Percentiles rank a stretch among this genome's conserved stretches.
These are phyloP conservation scores for Leucophora obtusa DNA, from an alignment of 2,888 invertebrate genomes.

Conservation along the genomic window DNA sequence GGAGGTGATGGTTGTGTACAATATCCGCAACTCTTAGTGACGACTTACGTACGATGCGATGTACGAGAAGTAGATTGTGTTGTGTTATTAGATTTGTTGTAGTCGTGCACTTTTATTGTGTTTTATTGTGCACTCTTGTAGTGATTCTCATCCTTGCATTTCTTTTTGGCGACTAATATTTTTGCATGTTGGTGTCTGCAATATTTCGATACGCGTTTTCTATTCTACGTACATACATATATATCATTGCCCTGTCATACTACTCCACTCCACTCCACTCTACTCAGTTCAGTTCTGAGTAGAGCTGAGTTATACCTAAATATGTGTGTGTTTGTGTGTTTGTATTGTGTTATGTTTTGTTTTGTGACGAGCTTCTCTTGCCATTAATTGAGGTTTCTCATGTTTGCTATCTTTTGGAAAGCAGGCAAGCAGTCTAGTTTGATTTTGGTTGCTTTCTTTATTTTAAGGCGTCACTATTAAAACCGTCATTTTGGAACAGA, in stretches of 20 bases:
- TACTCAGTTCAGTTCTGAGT: too few relatives aligned
- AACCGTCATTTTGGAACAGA: conserved; percentile 60
- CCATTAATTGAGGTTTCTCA: conserved; percentile 37
- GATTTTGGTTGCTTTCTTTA: conserved; percentile 62
- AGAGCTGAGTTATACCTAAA: too few relatives aligned
- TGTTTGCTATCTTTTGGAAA: conserved; percentile 49
- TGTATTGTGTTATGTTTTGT: conserved; percentile 8
- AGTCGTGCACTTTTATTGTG: conserved; percentile 64
- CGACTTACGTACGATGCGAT: conserved; percentile 44
- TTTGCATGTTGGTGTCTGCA: conserved; percentile 62
- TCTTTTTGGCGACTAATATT: conserved; percentile 47
- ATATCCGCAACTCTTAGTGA: conserved; percentile 60
- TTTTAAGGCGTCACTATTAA: conserved; percentile 60
- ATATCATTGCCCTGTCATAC: conserved; percentile 10
- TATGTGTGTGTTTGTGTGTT: background rate
- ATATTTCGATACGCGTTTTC: conserved; percentile 64
- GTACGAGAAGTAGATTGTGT: conserved; percentile 42
- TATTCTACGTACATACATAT: too few relatives aligned
- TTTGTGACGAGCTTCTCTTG: conserved; percentile 33
- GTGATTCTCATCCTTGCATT: conserved; percentile 57
- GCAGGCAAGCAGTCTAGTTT: conserved; percentile 61
- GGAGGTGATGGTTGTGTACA: conserved; percentile 44
- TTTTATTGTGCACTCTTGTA: conserved; percentile 65
- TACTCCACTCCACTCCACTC: background rate
- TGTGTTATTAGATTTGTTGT: conserved; percentile 65